Evolutionary conservation across 2,797 vertebrate species (phyloP).

Genomic region (Sebastes nivosus): DNA sequence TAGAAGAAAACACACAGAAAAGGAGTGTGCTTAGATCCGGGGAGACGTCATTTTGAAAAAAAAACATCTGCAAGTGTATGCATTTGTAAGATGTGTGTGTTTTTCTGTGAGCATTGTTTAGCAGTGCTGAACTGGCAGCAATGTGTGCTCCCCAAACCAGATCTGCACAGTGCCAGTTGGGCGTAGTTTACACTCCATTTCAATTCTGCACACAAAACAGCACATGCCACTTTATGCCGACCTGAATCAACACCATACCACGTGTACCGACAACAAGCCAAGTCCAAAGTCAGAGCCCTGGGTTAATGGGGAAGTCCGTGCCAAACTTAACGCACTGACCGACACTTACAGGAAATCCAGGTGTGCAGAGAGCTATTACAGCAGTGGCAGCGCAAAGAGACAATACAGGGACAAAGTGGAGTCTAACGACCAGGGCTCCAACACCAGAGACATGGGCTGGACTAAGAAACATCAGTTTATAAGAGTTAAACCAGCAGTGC

Average conservation of each 20-base stretch:
- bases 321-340: not conserved
- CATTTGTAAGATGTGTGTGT: not conserved
- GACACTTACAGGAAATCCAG: not conserved
- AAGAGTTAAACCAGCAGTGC: not conserved
- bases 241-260: not conserved
- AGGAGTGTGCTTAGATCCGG: not conserved
- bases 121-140: not conserved
- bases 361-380: not conserved
- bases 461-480: not conserved
- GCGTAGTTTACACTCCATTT: not conserved
- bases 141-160: not conserved
- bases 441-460: not conserved
- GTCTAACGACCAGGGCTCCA: not conserved
- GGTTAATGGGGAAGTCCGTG: not conserved
- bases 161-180: not conserved
- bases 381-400: not conserved
- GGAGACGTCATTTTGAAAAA: not conserved
- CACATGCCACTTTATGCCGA: not conserved
- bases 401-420: not conserved
- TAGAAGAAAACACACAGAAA: not conserved
- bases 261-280: not conserved
- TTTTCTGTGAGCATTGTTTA: slow-evolving; percentile 1
- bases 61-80: not conserved
- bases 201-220: not conserved
- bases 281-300: not conserved